A percentile compares a stretch with the other conserved stretches of the same genome.
phyloP scores from a whole-genome alignment of 1,140 invertebrate species.

The Philaenus spumarius region DNA sequence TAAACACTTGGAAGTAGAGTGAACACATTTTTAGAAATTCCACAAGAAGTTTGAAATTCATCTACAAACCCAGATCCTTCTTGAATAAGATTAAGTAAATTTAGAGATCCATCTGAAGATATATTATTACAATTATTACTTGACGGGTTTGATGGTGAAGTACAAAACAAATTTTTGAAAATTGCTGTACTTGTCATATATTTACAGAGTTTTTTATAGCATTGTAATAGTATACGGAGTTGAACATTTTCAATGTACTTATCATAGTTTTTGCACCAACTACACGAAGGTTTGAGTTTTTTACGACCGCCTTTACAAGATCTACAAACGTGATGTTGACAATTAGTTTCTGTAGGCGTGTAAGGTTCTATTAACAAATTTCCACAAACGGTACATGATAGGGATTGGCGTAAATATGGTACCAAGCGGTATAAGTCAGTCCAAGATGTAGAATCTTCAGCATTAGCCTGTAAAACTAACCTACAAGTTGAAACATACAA shows the following conservation, averaged over 20 bases:
- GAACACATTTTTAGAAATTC: conserved; percentile 59
- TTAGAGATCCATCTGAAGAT: conserved; percentile 36
- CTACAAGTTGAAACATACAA: conserved; percentile 78
- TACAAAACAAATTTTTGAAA: conserved; percentile 50
- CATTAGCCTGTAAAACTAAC: conserved; percentile 62
- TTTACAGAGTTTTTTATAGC: conserved; percentile 82
- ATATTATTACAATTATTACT: conserved; percentile 45
- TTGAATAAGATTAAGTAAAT: conserved; percentile 56
- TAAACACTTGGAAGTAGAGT: conserved; percentile 66
- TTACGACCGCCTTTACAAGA: conserved; percentile 75
- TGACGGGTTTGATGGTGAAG: conserved; percentile 29
- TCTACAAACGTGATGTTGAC: conserved; percentile 83
- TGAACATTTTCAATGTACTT: conserved; percentile 78
- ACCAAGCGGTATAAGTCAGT: conserved; percentile 74
- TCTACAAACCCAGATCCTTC: conserved; percentile 73
- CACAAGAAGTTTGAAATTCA: conserved; percentile 61
- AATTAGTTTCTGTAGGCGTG: conserved; percentile 69
- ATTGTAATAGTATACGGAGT: conserved; percentile 70
- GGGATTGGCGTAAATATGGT: conserved; percentile 74
- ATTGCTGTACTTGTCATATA: conserved; percentile 64
- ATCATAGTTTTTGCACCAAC: conserved; percentile 76
- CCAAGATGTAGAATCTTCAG: conserved; percentile 63
- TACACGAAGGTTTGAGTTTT: conserved; percentile 73
- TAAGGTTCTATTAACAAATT: conserved; percentile 75
- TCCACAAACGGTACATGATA: conserved; percentile 83